phyloP scores from a whole-genome alignment of 2,113 vertebrate genomes.

The Mustela nigripes region DNA sequence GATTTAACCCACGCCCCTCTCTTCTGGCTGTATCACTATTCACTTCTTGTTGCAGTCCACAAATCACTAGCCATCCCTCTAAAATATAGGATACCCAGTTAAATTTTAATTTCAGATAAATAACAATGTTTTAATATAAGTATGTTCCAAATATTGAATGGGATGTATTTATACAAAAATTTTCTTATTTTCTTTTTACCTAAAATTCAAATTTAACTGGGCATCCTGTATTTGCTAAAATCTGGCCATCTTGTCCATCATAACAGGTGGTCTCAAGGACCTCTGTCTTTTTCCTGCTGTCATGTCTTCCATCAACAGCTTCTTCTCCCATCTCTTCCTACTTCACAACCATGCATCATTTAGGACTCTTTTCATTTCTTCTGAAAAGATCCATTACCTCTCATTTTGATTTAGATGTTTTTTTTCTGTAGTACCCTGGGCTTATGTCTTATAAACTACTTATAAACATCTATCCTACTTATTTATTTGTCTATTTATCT shows the following conservation, averaged over 20 bases:
- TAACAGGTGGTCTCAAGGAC: not conserved
- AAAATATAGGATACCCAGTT: not conserved
- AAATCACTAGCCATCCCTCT: not conserved
- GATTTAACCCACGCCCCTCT: not conserved
- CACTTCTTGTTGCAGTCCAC: not conserved
- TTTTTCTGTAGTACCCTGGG: not conserved
- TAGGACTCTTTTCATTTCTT: not conserved
- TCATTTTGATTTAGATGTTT: not conserved
- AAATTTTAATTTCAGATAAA: not conserved
- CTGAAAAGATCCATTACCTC: not conserved
- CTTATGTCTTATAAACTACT: not conserved
- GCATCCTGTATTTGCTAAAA: not conserved
- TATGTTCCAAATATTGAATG: not conserved
- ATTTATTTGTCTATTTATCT: slow-evolving; percentile 9
- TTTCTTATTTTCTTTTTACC: not conserved
- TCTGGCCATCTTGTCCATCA: not conserved
- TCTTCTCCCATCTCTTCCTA: not conserved
- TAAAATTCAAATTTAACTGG: slow-evolving; percentile 8
- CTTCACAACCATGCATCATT: not conserved
- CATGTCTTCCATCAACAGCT: not conserved
- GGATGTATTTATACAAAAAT: not conserved
- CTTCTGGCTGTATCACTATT: not conserved
- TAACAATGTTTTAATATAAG: not conserved
- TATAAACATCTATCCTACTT: not conserved
- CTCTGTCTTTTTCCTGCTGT: not conserved